Percentiles rank a stretch among this genome's conserved stretches.
Evolutionary conservation across 2,888 invertebrate genomes (phyloP).

Genomic region (Leptarthrus brevirostris): DNA sequence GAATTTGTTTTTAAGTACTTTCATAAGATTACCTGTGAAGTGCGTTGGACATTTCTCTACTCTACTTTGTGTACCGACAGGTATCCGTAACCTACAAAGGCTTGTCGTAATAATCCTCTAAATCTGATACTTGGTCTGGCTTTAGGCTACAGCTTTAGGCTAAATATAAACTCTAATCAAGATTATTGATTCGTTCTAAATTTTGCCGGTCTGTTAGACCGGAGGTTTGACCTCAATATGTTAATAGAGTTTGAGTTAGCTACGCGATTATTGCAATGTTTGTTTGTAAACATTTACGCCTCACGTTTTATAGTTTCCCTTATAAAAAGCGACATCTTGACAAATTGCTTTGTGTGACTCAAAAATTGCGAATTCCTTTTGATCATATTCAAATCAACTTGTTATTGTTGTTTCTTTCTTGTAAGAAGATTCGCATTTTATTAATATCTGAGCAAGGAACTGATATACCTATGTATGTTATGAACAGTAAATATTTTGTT

Average conservation of each 20-base stretch:
- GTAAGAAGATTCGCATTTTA: too few species aligned
- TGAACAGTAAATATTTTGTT: too few species aligned
- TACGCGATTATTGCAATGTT: not conserved
- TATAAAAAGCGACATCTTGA: too few species aligned
- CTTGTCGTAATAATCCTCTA: not conserved
- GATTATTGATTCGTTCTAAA: constrained; percentile 29
- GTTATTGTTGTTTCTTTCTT: too few species aligned
- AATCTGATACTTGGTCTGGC: constrained; percentile 5
- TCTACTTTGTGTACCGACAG: not conserved
- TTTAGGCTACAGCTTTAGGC: not conserved
- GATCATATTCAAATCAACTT: too few species aligned
- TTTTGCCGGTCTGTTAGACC: not conserved
- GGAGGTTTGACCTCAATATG: constrained; percentile 12
- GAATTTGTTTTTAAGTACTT: too few species aligned
- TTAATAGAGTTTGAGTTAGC: constrained; percentile 22
- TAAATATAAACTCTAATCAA: not conserved
- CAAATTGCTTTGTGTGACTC: too few species aligned
- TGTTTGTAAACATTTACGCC: constrained; percentile 19
- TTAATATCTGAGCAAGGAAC: too few species aligned
- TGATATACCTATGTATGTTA: too few species aligned
- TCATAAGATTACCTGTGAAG: not conserved
- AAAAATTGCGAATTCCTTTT: too few species aligned
- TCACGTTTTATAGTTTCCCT: too few species aligned
- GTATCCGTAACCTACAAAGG: constrained; percentile 10
- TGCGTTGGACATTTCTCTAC: not conserved